These are phyloP conservation scores for Buceros bicornis DNA, from an alignment of 2,797 vertebrate genomes.

Conservation along the genomic window DNA sequence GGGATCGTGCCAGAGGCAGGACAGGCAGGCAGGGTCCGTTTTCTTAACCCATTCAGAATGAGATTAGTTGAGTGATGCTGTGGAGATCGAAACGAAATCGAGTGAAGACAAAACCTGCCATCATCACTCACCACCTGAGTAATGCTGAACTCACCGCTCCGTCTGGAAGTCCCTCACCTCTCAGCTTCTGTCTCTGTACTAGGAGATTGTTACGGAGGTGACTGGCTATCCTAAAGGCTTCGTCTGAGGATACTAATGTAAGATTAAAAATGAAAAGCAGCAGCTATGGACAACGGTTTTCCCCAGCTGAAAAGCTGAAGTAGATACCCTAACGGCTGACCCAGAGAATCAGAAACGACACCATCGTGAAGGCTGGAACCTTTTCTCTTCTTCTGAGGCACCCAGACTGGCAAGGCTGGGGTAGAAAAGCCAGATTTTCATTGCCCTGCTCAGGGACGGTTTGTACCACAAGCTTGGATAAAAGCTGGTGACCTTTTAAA, in stretches of 20 bases:
- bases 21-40: not conserved
- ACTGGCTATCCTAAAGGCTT: not conserved
- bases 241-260: not conserved
- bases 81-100: accelerated
- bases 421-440: not conserved
- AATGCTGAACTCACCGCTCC: not conserved
- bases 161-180: no score
- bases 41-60: not conserved
- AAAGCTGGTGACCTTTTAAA: not conserved
- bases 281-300: not conserved
- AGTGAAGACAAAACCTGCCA: not conserved
- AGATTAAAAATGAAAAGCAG: not conserved
- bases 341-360: not conserved
- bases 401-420: not conserved
- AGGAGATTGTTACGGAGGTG: not conserved
- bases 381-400: not conserved
- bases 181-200: not conserved
- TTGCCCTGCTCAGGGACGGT: not conserved
- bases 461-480: not conserved
- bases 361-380: not conserved
- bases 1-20: not conserved
- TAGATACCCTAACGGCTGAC: not conserved
- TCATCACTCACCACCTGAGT: not conserved
- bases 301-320: not conserved
- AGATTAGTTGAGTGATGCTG: not conserved